A percentile compares a stretch with the other conserved stretches of the same genome.
Conservation (phyloP, 2,113 vertebrate genomes). For the Paedocypris sp. region DNA sequence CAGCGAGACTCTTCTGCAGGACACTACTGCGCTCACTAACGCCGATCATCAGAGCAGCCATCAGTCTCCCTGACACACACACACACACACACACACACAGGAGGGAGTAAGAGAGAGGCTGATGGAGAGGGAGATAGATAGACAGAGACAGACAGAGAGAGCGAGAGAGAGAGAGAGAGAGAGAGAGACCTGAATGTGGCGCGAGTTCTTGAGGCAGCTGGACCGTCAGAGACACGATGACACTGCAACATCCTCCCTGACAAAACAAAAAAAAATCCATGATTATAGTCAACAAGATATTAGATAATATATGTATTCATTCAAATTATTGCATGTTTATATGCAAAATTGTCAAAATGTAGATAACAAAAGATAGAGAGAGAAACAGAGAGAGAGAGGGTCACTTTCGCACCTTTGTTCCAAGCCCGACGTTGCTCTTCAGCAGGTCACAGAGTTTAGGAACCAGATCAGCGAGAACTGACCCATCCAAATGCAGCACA, state of each 20-base stretch:
- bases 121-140: no score
- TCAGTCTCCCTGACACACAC: slow-evolving; percentile 92
- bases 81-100: slow-evolving; percentile 6
- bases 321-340: no score
- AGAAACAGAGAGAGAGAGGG: not conserved
- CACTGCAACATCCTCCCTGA: slow-evolving; percentile 94
- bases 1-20: slow-evolving; percentile 87
- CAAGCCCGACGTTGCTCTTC: slow-evolving; percentile 87
- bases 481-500: slow-evolving; percentile 88
- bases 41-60: slow-evolving; percentile 83
- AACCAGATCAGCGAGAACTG: slow-evolving; percentile 80
- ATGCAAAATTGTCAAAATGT: no score
- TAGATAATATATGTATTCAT: no score
- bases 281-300: no score
- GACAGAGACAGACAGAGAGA: no score
- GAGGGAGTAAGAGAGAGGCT: no score
- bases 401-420: slow-evolving; percentile 82
- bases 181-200: slow-evolving; percentile 85
- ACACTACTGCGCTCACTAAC: slow-evolving; percentile 83
- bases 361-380: no score
- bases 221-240: slow-evolving; percentile 87
- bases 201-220: slow-evolving; percentile 93
- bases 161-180: no score
- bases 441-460: slow-evolving; percentile 88
- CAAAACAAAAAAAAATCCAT: no score